Conservation (phyloP, 2,888 invertebrate species). For the Mechanitis messenoides region DNA sequence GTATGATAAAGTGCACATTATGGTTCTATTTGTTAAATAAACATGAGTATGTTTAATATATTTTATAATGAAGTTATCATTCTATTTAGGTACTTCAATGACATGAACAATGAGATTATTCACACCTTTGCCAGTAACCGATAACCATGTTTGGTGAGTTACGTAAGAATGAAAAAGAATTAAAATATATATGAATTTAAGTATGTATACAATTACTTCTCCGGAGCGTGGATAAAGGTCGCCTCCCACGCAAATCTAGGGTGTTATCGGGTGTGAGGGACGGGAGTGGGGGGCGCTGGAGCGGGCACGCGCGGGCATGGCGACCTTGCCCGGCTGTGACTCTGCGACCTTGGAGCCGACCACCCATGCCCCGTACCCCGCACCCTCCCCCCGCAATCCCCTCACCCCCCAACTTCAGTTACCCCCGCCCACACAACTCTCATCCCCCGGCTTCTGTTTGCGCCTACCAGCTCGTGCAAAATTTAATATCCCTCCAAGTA, state of each 20-base stretch:
- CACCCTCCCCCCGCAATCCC: constrained; percentile 32
- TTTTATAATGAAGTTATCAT: too few relatives aligned
- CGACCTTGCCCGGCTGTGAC: constrained; percentile 77
- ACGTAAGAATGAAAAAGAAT: constrained; percentile 54
- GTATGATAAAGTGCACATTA: too few relatives aligned
- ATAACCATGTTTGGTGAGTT: constrained; percentile 34
- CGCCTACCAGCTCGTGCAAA: constrained; percentile 63
- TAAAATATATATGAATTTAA: constrained; percentile 56
- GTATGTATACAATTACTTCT: constrained; percentile 65
- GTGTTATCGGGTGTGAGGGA: constrained; percentile 57
- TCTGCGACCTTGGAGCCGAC: constrained; percentile 73
- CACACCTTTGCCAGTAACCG: constrained; percentile 26
- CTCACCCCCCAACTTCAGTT: constrained; percentile 29
- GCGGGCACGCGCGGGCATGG: constrained; percentile 70
- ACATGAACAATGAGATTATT: constrained; percentile 20
- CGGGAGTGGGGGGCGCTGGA: constrained; percentile 39
- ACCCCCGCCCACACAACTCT: constrained; percentile 45
- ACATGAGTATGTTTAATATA: too few relatives aligned
- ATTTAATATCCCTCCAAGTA: constrained; percentile 55
- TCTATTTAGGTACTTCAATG: constrained; percentile 13
- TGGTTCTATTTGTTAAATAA: too few relatives aligned
- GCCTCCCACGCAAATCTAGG: constrained; percentile 72
- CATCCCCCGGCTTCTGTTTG: constrained; percentile 43
- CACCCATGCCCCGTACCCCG: constrained; percentile 36
- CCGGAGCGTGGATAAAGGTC: constrained; percentile 73